Evolutionary conservation across 2,113 vertebrate species (phyloP), one percentile per base, ranked within the genome.

Genomic region (Sebastes schlegelii): DNA sequence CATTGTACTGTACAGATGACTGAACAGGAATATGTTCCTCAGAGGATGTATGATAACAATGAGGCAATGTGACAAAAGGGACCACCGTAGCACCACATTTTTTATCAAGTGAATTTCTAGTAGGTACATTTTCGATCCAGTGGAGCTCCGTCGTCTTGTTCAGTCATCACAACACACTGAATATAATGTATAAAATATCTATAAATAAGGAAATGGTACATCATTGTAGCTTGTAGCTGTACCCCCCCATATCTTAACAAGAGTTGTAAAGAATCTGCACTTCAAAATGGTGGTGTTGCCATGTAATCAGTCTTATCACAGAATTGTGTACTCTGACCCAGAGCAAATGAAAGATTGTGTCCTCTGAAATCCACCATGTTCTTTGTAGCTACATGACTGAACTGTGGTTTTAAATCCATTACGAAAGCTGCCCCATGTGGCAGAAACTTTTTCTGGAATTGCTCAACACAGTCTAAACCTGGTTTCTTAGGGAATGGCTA

Each of bases 281-380:
- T 88, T 88, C 73, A 75, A 89, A 87, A 92, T 90, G 91, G 79
- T 87, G 75, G 43, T 40, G 64, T 67, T 85, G 74, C 74, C 73
- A 40, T 86, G 86, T 88, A 84, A 92, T 89, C 89, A 82, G 86
- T 76, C 88, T 94, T 94, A 93, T 94, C 92, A 85, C 62, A 73
- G 70, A 71, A 19, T 48, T 79, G 77, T 89, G 91, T 89, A 91
- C 94, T 94, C 87, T 93, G 91, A 92, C 91, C 93, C 76, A 83
- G 80, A 81, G 86, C 79, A 80, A 90, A 87, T 75, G 73, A 87
- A 87, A 87, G 74, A 63, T 76, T 89, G 85, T 3, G 75, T 88
- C 89, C 71, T 88, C 65, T 70, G 51, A 86, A 90, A 88, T 87
- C 79, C 87, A 72, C 63, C 70, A 54, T 73, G 74, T 77, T 78